Conservation (phyloP, 1,140 invertebrate species). For the Protaetia brevitarsis region DNA sequence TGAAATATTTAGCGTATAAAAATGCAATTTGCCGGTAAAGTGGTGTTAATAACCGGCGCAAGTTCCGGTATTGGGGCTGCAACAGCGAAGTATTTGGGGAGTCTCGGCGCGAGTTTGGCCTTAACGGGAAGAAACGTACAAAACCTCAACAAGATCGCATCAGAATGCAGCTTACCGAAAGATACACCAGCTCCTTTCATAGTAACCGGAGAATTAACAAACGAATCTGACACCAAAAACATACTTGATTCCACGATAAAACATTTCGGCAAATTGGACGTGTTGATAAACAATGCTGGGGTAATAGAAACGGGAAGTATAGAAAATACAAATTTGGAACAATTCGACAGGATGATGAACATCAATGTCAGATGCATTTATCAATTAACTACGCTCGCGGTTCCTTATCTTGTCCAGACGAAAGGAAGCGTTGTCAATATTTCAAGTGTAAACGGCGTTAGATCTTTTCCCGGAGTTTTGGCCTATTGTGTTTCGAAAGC, state of each 20-base stretch:
- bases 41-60: conserved; percentile 66
- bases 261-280: conserved; percentile 70
- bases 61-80: conserved; percentile 77
- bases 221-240: conserved; percentile 69
- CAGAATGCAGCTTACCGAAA: conserved; percentile 53
- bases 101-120: conserved; percentile 59
- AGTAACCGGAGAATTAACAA: conserved; percentile 67
- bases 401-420: conserved; percentile 76
- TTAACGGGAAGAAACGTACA: conserved; percentile 66
- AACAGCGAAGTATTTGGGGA: conserved; percentile 66
- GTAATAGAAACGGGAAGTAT: conserved; percentile 77
- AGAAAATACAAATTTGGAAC: conserved; percentile 76
- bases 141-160: conserved; percentile 59
- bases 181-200: conserved; percentile 50
- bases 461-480: conserved; percentile 72
- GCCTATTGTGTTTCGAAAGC: conserved; percentile 88
- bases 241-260: conserved; percentile 69
- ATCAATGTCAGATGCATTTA: conserved; percentile 82
- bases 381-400: conserved; percentile 78
- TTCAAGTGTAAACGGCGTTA: conserved; percentile 81
- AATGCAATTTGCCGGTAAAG: conserved; percentile 55
- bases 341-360: conserved; percentile 82
- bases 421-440: conserved; percentile 89
- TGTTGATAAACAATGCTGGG: conserved; percentile 86
- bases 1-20: conserved; percentile 2